Percentiles rank a stretch among this genome's conserved stretches.
Evolutionary conservation across 2,888 invertebrate genomes (phyloP).

Genomic region (Panopea generosa): DNA sequence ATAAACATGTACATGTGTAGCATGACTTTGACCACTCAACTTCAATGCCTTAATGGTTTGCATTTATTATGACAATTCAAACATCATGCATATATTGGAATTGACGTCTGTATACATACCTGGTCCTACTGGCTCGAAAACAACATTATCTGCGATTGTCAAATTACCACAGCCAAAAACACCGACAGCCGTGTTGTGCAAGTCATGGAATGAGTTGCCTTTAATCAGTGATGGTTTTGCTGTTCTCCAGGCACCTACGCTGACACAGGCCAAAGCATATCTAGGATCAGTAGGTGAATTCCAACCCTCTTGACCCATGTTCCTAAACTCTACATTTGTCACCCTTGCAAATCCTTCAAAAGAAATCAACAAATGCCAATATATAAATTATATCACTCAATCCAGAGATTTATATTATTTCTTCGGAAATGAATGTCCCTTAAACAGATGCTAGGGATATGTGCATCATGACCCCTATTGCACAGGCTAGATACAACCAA

Average conservation of each 20-base stretch:
- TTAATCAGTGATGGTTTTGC: slow-evolving; percentile 71
- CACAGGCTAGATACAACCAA: too few relatives aligned
- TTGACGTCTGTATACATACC: slow-evolving; percentile 70
- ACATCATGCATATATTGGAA: too few relatives aligned
- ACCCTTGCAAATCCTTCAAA: slow-evolving; percentile 76
- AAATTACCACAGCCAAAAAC: slow-evolving; percentile 68
- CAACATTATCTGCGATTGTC: slow-evolving; percentile 73
- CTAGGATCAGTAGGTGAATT: slow-evolving; percentile 71
- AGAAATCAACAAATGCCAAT: slow-evolving; percentile 4
- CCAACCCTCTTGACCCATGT: slow-evolving; percentile 78
- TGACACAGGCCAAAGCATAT: slow-evolving; percentile 70
- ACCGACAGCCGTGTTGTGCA: slow-evolving; percentile 76
- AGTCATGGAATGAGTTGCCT: slow-evolving; percentile 70
- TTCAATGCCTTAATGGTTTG: too few relatives aligned
- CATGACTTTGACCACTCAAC: too few relatives aligned
- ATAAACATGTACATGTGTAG: too few relatives aligned
- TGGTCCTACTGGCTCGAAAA: slow-evolving; percentile 74
- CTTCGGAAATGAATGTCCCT: too few relatives aligned
- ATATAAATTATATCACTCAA: too few relatives aligned
- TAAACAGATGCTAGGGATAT: too few relatives aligned
- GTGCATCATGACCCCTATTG: too few relatives aligned
- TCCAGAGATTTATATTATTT: too few relatives aligned
- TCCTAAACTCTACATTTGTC: slow-evolving; percentile 71
- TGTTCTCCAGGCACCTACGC: slow-evolving; percentile 48
- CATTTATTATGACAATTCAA: too few relatives aligned